Evolutionary conservation across 2,888 invertebrate genomes (phyloP).

Genomic region (Caenorhabditis macrosperma): DNA sequence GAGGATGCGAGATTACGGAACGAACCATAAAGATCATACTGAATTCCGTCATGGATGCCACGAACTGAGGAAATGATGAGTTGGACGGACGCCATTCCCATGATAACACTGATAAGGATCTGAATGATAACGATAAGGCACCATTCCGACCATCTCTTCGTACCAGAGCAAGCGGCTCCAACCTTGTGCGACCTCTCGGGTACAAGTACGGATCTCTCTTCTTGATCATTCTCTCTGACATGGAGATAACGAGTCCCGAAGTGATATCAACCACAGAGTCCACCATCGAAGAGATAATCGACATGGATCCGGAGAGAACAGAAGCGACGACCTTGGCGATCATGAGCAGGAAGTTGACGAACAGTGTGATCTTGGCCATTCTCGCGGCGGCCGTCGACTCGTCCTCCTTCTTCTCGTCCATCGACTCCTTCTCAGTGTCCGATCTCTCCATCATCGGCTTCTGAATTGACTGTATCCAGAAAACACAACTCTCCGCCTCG

Average conservation of each 20-base stretch:
- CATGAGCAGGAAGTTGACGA: slow-evolving; percentile 80
- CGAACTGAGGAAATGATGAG: slow-evolving; percentile 78
- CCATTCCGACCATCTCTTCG: too few relatives aligned
- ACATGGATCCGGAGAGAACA: slow-evolving; percentile 82
- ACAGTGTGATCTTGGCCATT: slow-evolving; percentile 73
- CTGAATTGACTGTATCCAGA: slow-evolving; percentile 16
- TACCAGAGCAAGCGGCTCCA: slow-evolving; percentile 82
- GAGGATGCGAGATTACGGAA: neutral
- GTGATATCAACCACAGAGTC: slow-evolving; percentile 82
- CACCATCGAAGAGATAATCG: slow-evolving; percentile 82
- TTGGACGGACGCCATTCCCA: slow-evolving; percentile 82
- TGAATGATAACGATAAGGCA: slow-evolving; percentile 20
- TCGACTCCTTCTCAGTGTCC: slow-evolving; percentile 7
- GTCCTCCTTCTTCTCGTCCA: slow-evolving; percentile 37
- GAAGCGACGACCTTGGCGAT: slow-evolving; percentile 81
- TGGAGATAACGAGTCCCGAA: slow-evolving; percentile 80
- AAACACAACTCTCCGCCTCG: neutral
- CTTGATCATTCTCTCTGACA: slow-evolving; percentile 80
- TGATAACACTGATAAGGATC: slow-evolving; percentile 81
- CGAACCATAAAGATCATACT: slow-evolving; percentile 42
- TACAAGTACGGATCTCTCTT: slow-evolving; percentile 81
- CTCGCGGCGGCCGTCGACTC: slow-evolving; percentile 54
- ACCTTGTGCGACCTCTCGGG: slow-evolving; percentile 81
- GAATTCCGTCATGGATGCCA: slow-evolving; percentile 50
- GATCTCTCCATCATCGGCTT: slow-evolving; percentile 36